Evolutionary conservation across 2,113 vertebrate genomes (phyloP).

Genomic region (Helogale parvula): DNA sequence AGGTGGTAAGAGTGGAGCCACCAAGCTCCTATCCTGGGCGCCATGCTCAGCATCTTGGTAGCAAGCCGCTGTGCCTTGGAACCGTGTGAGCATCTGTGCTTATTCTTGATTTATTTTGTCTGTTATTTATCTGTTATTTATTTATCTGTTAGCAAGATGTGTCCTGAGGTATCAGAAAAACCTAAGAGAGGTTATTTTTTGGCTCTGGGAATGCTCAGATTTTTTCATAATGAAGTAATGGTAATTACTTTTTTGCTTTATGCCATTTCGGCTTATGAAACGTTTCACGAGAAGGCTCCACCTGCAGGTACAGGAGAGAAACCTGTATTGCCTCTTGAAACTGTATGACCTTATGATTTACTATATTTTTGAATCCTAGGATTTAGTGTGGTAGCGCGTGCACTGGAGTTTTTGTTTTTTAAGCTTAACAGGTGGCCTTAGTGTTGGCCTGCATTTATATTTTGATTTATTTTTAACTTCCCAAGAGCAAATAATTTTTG

Average conservation of each 20-base stretch:
- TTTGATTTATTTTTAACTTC: slow-evolving; percentile 36
- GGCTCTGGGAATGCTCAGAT: not conserved
- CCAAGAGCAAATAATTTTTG: slow-evolving; percentile 17
- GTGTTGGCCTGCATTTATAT: not conserved
- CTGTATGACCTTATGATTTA: not conserved
- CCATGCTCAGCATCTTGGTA: not conserved
- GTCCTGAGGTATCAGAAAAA: not conserved
- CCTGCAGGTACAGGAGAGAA: not conserved
- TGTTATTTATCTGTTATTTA: too few species aligned
- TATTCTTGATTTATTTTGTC: not conserved
- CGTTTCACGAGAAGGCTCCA: not conserved
- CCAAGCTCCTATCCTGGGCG: not conserved
- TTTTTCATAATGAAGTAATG: not conserved
- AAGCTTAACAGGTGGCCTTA: not conserved
- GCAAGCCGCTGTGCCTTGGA: not conserved
- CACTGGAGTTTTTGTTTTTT: not conserved
- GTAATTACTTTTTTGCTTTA: not conserved
- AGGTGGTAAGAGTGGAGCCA: not conserved
- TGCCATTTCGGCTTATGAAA: not conserved
- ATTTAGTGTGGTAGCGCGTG: not conserved
- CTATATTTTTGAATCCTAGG: not conserved
- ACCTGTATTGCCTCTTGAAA: not conserved
- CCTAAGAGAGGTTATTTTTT: not conserved
- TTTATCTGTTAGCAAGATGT: not conserved
- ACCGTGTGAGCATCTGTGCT: not conserved